Percentiles rank a stretch among this genome's conserved stretches.
These are phyloP conservation scores for Caenorhabditis tropicalis DNA, from an alignment of 1,140 invertebrate species.

Conservation along the genomic window DNA sequence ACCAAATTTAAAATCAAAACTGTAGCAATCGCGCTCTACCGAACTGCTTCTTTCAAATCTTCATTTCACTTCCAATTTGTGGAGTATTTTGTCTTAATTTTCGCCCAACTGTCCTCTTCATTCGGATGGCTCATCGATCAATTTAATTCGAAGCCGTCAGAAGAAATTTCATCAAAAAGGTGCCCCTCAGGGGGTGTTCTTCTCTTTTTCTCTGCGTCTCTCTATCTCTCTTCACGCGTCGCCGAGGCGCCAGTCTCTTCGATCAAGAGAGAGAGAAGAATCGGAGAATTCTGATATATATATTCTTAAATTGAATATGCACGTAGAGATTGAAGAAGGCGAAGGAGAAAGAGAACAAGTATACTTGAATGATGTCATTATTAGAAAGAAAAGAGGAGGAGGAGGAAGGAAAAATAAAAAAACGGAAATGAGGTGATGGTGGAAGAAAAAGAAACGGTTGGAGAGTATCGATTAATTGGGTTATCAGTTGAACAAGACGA, in stretches of 20 bases:
- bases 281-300: background rate
- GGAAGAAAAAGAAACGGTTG: background rate
- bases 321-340: background rate
- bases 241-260: background rate
- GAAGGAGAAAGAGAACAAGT: background rate
- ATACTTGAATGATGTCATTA: background rate
- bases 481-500: background rate
- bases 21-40: background rate
- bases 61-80: too few species aligned
- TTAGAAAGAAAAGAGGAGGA: background rate
- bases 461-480: constrained; percentile 35
- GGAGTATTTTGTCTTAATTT: too few species aligned
- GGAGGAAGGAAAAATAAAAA: background rate
- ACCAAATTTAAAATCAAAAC: too few species aligned
- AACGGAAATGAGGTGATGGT: constrained; percentile 33
- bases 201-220: background rate
- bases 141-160: constrained; percentile 42
- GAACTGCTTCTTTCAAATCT: background rate
- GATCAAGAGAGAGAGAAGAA: background rate
- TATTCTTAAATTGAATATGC: background rate
- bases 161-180: background rate
- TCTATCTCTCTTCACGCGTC: background rate
- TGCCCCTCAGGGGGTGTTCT: background rate
- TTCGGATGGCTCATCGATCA: constrained; percentile 35
- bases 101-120: background rate